Conservation (phyloP, 2,797 vertebrate species). For the Acanthiza pusilla region DNA sequence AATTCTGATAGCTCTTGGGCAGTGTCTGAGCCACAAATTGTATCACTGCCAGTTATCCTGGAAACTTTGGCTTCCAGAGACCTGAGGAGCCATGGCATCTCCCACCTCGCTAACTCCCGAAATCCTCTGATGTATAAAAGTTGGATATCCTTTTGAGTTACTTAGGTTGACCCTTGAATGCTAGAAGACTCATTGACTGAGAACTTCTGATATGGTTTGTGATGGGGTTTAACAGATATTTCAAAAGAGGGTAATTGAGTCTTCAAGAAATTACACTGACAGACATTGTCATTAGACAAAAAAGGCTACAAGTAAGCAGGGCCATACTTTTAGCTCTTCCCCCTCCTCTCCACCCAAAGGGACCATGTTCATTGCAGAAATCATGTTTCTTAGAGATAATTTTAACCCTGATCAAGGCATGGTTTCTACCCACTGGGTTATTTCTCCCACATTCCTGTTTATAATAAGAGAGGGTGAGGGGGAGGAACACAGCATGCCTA, state of each 20-base stretch:
- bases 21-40: neutral
- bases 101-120: neutral
- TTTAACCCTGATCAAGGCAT: neutral
- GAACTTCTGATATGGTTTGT: neutral
- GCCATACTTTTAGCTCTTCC: neutral
- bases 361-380: neutral
- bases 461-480: neutral
- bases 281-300: neutral
- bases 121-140: neutral
- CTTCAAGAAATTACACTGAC: neutral
- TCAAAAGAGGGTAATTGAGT: neutral
- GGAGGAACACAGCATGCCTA: constrained; percentile 2
- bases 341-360: neutral
- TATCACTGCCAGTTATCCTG: neutral
- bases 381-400: neutral
- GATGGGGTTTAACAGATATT: neutral
- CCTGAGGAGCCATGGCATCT: neutral
- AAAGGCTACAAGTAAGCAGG: neutral
- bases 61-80: neutral
- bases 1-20: neutral
- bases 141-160: neutral
- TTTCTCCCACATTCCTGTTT: neutral
- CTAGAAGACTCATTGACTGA: neutral
- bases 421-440: neutral
- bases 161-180: neutral